Percentiles rank a stretch among this genome's conserved stretches.
Conservation (phyloP, 2,113 vertebrate species). For the Lagenorhynchus albirostris region DNA sequence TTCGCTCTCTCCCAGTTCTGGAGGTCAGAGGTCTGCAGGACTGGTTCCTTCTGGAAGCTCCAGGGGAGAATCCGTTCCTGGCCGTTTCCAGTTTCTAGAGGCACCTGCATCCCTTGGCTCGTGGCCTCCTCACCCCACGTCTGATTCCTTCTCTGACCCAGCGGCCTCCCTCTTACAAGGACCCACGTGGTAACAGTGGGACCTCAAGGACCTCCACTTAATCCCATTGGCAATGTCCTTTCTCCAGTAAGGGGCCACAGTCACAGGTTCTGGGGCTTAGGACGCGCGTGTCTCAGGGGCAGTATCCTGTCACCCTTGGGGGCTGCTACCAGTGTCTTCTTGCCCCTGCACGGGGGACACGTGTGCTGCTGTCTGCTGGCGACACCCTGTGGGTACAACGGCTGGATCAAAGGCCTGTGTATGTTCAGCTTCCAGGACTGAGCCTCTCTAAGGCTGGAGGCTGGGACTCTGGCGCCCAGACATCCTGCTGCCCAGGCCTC, state of each 20-base stretch:
- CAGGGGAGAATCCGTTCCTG: neutral
- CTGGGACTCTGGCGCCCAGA: neutral
- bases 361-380: fast-evolving
- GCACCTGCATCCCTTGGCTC: fast-evolving
- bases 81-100: neutral
- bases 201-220: neutral
- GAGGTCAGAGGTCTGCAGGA: too few relatives aligned
- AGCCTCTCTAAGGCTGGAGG: neutral
- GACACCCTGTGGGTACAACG: neutral
- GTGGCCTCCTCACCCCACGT: fast-evolving
- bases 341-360: fast-evolving
- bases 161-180: neutral
- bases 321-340: too few relatives aligned
- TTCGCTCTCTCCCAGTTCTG: neutral
- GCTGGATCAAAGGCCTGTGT: neutral
- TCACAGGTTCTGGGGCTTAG: neutral
- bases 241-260: fast-evolving
- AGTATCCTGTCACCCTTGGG: neutral
- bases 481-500: neutral
- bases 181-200: neutral
- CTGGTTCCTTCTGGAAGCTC: neutral
- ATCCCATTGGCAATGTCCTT: neutral
- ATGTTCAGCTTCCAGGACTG: fast-evolving
- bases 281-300: neutral
- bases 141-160: neutral